Evolutionary conservation across 1,140 invertebrate genomes (phyloP).

Genomic region (Tetragonula clypearis): DNA sequence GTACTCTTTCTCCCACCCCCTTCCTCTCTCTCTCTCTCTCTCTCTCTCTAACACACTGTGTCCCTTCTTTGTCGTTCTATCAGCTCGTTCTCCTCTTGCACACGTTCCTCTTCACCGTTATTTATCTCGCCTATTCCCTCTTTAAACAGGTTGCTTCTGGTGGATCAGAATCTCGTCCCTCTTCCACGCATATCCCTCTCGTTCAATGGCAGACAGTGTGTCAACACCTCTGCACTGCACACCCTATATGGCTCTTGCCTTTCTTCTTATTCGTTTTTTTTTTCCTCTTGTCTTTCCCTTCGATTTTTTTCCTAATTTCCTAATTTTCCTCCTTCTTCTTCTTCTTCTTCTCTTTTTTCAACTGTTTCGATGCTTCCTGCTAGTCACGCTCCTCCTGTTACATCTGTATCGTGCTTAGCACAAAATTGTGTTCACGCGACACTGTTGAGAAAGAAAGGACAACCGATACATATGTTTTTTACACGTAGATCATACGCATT

Average conservation of each 20-base stretch:
- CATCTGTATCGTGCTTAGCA: not conserved
- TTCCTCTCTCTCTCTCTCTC: not conserved
- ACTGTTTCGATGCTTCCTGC: not conserved
- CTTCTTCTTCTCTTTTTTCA: not conserved
- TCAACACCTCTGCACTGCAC: slow-evolving; percentile 27
- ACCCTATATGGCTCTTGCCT: not conserved
- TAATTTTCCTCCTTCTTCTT: not conserved
- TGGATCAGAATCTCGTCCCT: slow-evolving; percentile 30
- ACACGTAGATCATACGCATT: too few species aligned
- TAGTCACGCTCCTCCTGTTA: not conserved
- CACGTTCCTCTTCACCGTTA: slow-evolving; percentile 12
- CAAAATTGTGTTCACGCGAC: not conserved
- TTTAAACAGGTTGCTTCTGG: slow-evolving; percentile 10
- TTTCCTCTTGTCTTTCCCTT: too few species aligned
- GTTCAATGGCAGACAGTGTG: slow-evolving; percentile 29
- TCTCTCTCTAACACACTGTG: not conserved
- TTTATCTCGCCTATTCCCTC: slow-evolving; percentile 43
- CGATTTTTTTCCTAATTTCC: not conserved
- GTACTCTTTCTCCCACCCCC: not conserved
- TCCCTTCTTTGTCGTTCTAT: slow-evolving; percentile 25
- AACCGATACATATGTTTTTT: too few species aligned
- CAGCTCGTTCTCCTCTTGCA: not conserved
- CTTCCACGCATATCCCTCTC: not conserved
- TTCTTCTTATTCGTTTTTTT: not conserved
- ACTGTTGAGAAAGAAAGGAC: not conserved